These are phyloP conservation scores for Lottia gigantea DNA, from an alignment of 2,888 invertebrate species.

Conservation along the genomic window DNA sequence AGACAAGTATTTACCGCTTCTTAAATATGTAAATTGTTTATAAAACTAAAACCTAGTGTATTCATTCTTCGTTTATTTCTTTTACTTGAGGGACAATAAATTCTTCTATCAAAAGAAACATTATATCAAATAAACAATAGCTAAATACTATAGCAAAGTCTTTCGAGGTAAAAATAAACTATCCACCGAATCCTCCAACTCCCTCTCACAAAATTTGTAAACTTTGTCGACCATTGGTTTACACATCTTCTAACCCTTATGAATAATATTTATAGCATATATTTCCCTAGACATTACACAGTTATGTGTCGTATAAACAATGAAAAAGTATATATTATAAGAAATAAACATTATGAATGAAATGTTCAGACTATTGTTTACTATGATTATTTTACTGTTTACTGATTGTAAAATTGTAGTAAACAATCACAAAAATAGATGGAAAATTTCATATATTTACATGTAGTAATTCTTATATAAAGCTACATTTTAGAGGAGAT, in stretches of 20 bases:
- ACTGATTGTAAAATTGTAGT: too few species aligned
- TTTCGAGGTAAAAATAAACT: slow-evolving; percentile 2
- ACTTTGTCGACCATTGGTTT: not conserved
- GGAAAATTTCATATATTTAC: too few species aligned
- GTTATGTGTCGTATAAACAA: slow-evolving; percentile 3
- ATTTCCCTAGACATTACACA: slow-evolving; percentile 10
- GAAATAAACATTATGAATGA: too few species aligned
- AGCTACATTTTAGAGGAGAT: too few species aligned
- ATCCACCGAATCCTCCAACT: not conserved
- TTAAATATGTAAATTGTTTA: not conserved
- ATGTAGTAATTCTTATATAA: too few species aligned
- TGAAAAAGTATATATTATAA: too few species aligned
- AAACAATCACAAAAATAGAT: too few species aligned
- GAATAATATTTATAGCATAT: too few species aligned
- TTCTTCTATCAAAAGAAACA: slow-evolving; percentile 13
- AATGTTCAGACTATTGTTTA: too few species aligned
- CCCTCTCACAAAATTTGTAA: slow-evolving; percentile 5
- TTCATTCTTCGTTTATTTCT: slow-evolving; percentile 20
- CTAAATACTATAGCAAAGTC: not conserved
- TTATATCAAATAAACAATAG: slow-evolving; percentile 18
- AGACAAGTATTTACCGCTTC: not conserved
- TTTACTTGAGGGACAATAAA: slow-evolving; percentile 22
- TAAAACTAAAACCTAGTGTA: slow-evolving; percentile 2
- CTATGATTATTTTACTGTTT: too few species aligned
- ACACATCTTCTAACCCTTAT: not conserved